Evolutionary conservation across 2,113 vertebrate genomes (phyloP).

Genomic region (Raja brachyura): DNA sequence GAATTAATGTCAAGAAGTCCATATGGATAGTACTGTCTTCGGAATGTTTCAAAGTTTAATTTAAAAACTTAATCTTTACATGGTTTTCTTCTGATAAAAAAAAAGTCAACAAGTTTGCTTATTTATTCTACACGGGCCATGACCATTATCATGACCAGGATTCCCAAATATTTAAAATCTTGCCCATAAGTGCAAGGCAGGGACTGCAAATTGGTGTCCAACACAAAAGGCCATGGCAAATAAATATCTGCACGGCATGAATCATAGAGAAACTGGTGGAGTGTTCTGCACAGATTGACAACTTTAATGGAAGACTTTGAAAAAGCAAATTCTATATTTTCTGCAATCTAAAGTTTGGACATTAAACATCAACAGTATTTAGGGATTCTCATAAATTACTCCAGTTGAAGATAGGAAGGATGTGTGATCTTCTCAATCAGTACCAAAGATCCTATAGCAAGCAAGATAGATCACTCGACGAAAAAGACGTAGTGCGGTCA

Average conservation of each 20-base stretch:
- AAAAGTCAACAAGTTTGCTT: conserved; percentile 3
- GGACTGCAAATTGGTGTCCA: neutral
- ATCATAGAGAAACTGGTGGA: neutral
- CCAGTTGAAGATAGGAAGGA: neutral
- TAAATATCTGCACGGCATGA: neutral
- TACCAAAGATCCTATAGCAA: too few species aligned
- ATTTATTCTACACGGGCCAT: neutral
- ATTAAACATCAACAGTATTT: neutral
- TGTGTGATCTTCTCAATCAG: neutral
- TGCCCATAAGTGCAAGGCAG: neutral
- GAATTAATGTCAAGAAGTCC: neutral
- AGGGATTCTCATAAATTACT: neutral
- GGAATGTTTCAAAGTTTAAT: neutral
- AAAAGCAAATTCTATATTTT: neutral
- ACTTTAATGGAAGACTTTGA: neutral
- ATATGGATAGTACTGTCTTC: neutral
- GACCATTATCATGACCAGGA: neutral
- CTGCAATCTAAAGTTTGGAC: neutral
- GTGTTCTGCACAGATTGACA: neutral
- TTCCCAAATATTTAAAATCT: neutral
- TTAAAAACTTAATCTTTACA: conserved; percentile 19
- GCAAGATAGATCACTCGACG: too few species aligned
- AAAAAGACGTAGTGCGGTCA: too few species aligned
- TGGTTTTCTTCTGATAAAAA: too few species aligned
- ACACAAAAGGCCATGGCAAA: neutral